Conservation (phyloP, 2,113 vertebrate species). For the Pelvicachromis taeniatus region DNA sequence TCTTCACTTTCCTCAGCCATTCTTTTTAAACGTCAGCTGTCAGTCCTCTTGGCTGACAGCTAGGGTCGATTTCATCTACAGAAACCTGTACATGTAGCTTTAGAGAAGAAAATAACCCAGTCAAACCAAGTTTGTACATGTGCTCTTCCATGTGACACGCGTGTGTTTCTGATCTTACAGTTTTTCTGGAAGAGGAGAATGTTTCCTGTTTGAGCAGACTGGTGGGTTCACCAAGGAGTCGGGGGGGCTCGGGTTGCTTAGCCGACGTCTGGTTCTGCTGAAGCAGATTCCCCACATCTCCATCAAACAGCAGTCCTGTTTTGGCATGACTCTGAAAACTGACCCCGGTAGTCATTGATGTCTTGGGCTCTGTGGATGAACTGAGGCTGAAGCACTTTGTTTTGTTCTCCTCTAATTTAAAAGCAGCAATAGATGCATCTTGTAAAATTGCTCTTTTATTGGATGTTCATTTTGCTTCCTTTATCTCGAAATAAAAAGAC, state of each 20-base stretch:
- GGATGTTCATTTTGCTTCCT: neutral
- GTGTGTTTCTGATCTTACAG: constrained; percentile 63
- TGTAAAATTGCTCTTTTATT: neutral
- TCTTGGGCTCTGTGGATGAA: constrained; percentile 27
- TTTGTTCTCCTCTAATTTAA: neutral
- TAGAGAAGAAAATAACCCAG: constrained; percentile 32
- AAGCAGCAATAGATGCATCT: neutral
- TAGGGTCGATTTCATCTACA: constrained; percentile 6
- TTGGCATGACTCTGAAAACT: constrained; percentile 65
- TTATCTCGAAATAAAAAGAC: neutral
- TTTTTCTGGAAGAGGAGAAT: constrained; percentile 50
- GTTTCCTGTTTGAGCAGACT: constrained; percentile 64
- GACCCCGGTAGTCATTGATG: constrained; percentile 52
- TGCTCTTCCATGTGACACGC: constrained; percentile 34
- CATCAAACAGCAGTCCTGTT: constrained; percentile 62
- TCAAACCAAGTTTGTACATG: constrained; percentile 52
- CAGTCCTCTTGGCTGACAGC: neutral
- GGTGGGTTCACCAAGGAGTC: constrained; percentile 65
- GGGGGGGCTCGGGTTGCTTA: constrained; percentile 58
- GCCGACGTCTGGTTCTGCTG: constrained; percentile 66
- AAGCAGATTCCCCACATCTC: constrained; percentile 66
- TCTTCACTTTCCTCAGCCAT: neutral
- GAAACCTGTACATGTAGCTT: constrained; percentile 25
- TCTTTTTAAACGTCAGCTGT: neutral
- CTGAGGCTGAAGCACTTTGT: neutral